phyloP scores from a whole-genome alignment of 2,113 vertebrate genomes.

The Rhineura floridana region DNA sequence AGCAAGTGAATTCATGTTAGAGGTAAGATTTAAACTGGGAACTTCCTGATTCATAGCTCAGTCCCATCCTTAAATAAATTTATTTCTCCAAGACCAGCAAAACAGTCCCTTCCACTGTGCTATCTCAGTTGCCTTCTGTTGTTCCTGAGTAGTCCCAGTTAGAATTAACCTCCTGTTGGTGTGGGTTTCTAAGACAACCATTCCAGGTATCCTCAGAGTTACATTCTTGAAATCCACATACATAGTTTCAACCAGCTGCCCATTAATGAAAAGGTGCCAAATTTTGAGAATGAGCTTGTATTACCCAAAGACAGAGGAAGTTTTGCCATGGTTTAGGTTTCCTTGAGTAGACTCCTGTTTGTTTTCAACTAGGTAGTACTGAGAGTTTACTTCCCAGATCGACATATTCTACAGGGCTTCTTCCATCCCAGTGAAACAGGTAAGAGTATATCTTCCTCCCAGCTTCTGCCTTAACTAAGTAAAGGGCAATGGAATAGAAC shows the following conservation, averaged over 20 bases:
- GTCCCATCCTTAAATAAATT: too few relatives aligned
- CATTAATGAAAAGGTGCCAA: background rate
- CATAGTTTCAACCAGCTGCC: background rate
- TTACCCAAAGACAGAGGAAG: background rate
- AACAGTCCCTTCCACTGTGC: too few relatives aligned
- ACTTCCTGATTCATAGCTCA: background rate
- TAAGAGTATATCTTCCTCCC: conserved; percentile 45
- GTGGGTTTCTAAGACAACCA: background rate
- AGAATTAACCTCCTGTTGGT: background rate
- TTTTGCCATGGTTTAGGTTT: background rate
- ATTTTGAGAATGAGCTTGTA: background rate
- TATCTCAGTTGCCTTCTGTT: background rate
- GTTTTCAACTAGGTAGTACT: conserved; percentile 84
- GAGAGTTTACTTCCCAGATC: conserved; percentile 92
- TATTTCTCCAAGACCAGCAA: too few relatives aligned
- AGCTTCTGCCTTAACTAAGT: background rate
- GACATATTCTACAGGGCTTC: conserved; percentile 90
- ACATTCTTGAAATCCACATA: background rate
- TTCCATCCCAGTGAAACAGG: conserved; percentile 91
- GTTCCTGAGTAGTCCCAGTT: background rate
- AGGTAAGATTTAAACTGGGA: background rate
- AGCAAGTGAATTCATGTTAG: background rate
- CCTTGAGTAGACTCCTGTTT: conserved; percentile 3
- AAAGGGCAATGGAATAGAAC: background rate
- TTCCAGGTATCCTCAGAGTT: background rate